Percentiles rank a stretch among this genome's conserved stretches.
phyloP scores from a whole-genome alignment of 2,113 vertebrate genomes.

The Perognathus longimembris region DNA sequence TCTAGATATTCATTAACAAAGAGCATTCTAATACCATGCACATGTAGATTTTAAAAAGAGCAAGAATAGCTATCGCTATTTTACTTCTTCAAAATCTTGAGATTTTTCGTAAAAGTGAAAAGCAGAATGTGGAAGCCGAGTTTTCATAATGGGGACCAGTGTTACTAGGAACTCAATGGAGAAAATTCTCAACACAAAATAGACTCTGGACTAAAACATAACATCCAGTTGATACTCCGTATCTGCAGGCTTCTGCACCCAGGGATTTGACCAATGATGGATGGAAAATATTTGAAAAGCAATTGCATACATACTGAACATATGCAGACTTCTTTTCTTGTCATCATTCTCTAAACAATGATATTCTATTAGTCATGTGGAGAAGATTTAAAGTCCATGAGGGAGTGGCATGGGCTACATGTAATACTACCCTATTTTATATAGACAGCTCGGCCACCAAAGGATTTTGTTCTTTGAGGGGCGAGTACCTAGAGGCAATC shows the following conservation, averaged over 20 bases:
- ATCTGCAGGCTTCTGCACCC: background rate
- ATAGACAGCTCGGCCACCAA: background rate
- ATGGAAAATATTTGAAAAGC: background rate
- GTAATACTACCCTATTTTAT: background rate
- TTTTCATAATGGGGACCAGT: background rate
- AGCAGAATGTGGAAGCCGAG: conserved; percentile 36
- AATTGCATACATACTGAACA: background rate
- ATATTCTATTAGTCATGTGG: background rate
- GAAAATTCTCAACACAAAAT: background rate
- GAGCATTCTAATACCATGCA: background rate
- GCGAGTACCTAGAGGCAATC: background rate
- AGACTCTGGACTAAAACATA: conserved; percentile 24
- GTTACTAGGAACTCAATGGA: background rate
- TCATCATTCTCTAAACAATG: background rate
- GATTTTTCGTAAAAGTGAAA: conserved; percentile 15
- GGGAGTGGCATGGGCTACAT: background rate
- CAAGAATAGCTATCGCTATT: background rate
- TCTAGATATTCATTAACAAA: conserved; percentile 24
- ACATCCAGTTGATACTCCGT: background rate
- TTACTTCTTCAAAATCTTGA: conserved; percentile 38
- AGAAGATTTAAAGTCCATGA: background rate
- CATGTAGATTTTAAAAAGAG: background rate
- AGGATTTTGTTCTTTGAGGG: background rate
- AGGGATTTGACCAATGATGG: background rate
- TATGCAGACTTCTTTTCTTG: background rate